Percentiles rank a stretch among this genome's conserved stretches.
phyloP scores from a whole-genome alignment of 1,140 invertebrate genomes.

The Papilio xuthus region DNA sequence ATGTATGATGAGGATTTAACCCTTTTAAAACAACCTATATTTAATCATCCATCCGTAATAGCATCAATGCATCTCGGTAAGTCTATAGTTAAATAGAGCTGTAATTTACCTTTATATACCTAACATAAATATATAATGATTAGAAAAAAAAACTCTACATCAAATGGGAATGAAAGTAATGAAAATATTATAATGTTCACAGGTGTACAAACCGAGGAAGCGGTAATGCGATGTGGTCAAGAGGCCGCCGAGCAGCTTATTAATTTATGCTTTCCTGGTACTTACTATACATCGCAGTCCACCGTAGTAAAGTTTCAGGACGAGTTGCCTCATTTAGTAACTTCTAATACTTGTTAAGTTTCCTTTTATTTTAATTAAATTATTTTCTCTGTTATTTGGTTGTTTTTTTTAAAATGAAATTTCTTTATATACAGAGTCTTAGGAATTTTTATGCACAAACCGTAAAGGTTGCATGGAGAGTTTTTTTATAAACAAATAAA shows the following conservation, averaged over 20 bases:
- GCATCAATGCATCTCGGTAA: constrained; percentile 11
- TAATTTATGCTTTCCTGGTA: neutral
- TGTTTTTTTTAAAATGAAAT: neutral
- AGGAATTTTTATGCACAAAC: neutral
- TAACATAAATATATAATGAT: too few species aligned
- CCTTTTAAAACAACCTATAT: neutral
- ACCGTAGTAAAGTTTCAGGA: neutral
- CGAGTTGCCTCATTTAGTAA: neutral
- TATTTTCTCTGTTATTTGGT: neutral
- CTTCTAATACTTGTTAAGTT: neutral
- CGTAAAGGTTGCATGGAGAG: too few species aligned
- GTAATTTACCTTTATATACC: too few species aligned
- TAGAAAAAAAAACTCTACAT: too few species aligned
- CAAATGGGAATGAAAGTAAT: too few species aligned
- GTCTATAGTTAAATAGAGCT: neutral
- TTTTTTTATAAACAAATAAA: too few species aligned
- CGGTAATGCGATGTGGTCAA: neutral
- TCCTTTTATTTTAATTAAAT: neutral
- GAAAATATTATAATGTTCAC: neutral
- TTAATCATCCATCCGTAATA: neutral
- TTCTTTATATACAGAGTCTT: too few species aligned
- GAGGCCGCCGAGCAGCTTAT: neutral
- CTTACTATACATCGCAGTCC: neutral
- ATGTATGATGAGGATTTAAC: constrained; percentile 5
- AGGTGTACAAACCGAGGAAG: neutral